Evolutionary conservation across 2,113 vertebrate species (phyloP), one percentile per base, ranked within the genome.

Genomic region (Siphamia tubifer): DNA sequence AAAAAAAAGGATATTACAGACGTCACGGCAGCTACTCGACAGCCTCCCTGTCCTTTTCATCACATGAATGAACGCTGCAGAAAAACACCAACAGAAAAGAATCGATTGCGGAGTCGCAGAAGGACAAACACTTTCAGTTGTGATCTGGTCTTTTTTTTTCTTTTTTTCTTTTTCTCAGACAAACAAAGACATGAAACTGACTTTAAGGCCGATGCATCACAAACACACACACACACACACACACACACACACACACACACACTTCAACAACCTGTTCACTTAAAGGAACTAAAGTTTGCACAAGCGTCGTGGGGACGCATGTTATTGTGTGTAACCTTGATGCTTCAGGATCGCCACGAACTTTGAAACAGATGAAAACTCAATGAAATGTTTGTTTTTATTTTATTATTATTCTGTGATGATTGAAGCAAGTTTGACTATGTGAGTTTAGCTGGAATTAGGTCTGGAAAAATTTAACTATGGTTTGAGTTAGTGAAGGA

Each of bases 131-230:
- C 61, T 58, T 62, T 75, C 44, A 78, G 75, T 58, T 64, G 66
- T 79, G 67, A 79, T 67, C 52, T 35, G 71, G 53, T n/a, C n/a
- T n/a, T n/a, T n/a, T n/a, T n/a, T 78, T 52, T 74, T 61, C 63
- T 74, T 54, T n/a, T n/a, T n/a, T n/a, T n/a, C n/a, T n/a, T 78
- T 52, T 74, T 61, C 63, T 77, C 67, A 9, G 64, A 79, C 74
- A 74, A 81, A 85, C 81, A 80, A 70, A 78, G 86, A 78, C 69
- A 70, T 67, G 63, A 86, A 78, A 79, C 39, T 0, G 36, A 58
- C 65, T 77, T 77, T 57, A 81, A 72, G 66, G 57, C 64, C 56
- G 2, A 44, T 25, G 60, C 52, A 31, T 68, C 70, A 53, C 54
- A 80, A 67, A 65, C 82, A 61, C 21, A 28, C 36, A 49, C 51